Base-by-base conservation (phyloP, 2,113 vertebrate genomes). In the Taurulus bubalis region DNA sequence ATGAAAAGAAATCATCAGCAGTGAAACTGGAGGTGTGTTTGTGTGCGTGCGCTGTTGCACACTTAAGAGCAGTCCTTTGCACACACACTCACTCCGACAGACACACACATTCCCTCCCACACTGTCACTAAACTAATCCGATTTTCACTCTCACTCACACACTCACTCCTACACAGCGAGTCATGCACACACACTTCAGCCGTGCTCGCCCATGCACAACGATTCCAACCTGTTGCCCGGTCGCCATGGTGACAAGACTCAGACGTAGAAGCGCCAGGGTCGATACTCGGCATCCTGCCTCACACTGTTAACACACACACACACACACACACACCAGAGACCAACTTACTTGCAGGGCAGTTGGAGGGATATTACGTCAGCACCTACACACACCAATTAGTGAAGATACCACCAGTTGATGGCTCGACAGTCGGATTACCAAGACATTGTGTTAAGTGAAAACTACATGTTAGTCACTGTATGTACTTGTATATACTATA, bases 141-240 rank as follows among this genome's bases (percentile, higher is more conserved):
- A 80, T 87, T 89, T 91, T 91, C 82, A 87, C 83, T 83, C 80
- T 80, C 83, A 85, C 78, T 82, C 85, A 56, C 84, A 76, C 89
- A 85, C 85, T 72, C 82, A 85, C 88, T 85, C 84, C 71, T 64
- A 88, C 91, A 83, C 81, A 79, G 66, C 38, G 20, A 89, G 71
- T 82, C 87, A 86, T 72, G 30, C 70, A 89, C 82, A 86, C 85
- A 89, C 89, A 83, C 90, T 89, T 84, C 69, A 87, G 70, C 81
- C 66, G 79, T 67, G 58, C 81, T 79, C 60, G 60, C 79, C 82
- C 66, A 87, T 55, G 38, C 65, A 80, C 87, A 85, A 83, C 32
- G 42, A 55, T 84, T 90, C 59, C 75, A 87, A 91, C 91, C 78
- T 91, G 91, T 92, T 92, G 85, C 88, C 73, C 2, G 5, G 82